phyloP scores from a whole-genome alignment of 2,797 vertebrate species.

The Clarias laeviceps region DNA sequence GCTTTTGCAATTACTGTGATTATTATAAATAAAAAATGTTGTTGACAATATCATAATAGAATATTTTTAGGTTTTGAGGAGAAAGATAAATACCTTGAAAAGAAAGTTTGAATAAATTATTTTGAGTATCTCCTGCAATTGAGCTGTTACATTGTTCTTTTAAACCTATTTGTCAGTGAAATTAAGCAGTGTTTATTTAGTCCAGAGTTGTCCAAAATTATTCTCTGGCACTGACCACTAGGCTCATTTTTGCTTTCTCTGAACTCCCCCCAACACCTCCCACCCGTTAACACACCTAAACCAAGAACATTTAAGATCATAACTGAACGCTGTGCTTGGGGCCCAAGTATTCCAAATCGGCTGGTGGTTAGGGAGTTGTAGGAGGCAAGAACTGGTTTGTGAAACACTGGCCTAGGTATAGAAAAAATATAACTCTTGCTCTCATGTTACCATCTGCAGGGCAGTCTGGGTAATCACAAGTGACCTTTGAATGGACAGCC shows the following conservation, averaged over 20 bases:
- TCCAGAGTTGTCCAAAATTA: background rate
- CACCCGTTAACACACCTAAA: background rate
- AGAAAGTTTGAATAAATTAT: background rate
- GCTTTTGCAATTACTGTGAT: background rate
- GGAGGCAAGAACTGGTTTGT: background rate
- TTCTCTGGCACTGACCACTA: background rate
- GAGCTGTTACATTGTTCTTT: background rate
- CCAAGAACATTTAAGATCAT: background rate
- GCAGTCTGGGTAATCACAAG: conserved; percentile 1
- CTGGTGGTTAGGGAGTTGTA: background rate
- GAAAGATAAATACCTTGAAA: background rate
- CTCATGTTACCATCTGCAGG: conserved; percentile 9
- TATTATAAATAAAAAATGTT: background rate
- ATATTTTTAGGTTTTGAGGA: background rate
- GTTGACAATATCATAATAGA: background rate
- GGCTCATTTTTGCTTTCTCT: background rate
- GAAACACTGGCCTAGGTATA: background rate
- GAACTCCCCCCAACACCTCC: background rate
- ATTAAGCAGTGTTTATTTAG: background rate
- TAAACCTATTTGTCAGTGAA: background rate
- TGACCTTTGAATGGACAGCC: background rate
- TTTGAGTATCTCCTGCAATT: background rate
- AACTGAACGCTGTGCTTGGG: background rate
- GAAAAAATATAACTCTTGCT: background rate
- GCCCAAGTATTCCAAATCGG: background rate